Base-by-base conservation (phyloP, 2,113 vertebrate species). In the Hirundichthys speculiger region DNA sequence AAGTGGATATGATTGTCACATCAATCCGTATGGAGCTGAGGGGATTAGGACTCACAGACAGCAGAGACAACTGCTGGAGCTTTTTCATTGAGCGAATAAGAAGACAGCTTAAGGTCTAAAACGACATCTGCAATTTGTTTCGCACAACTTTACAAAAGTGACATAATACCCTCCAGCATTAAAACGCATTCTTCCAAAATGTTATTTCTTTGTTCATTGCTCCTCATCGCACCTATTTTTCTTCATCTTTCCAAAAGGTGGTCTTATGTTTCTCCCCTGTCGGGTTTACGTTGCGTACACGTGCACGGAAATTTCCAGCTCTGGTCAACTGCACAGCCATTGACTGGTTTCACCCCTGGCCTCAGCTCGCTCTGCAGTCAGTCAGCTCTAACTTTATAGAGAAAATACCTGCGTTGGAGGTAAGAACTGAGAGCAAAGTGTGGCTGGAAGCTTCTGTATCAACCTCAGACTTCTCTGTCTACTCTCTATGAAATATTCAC, bases 51-150 rank as follows among this genome's bases (percentile, higher is more conserved):
- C 69, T 92, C 54, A 80, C 86, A 59, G 91, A 89, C 78, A 92
- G 80, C 18, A 90, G 92, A 79, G 92, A 95, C 69, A 94, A 92
- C 75, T 89, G 62, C 79, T 92, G 88, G 88, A 86, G 86, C 58
- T 93, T 91, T 87, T 96, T 95, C 71, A 94, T 93, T 58, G 93
- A 93, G 5, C 73, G 94, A 69, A 94, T 94, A 82, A 90, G 83
- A 68, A 85, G 90, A 54, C 90, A 94, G 61, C 90, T 94, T 57
- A 95, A 94, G 82, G 90, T 94, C 63, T 80, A 52, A 63, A 66
- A 14, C 8, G n/a, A n/a, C n/a, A n/a, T n/a, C n/a, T n/a, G n/a
- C n/a, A n/a, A n/a, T n/a, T n/a, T n/a, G n/a, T n/a, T n/a, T 34
- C 30, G 11, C 30, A 34, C 30, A 34, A 34, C n/a, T n/a, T n/a